phyloP scores from a whole-genome alignment of 2,888 invertebrate species.

The Tubulanus polymorphus region DNA sequence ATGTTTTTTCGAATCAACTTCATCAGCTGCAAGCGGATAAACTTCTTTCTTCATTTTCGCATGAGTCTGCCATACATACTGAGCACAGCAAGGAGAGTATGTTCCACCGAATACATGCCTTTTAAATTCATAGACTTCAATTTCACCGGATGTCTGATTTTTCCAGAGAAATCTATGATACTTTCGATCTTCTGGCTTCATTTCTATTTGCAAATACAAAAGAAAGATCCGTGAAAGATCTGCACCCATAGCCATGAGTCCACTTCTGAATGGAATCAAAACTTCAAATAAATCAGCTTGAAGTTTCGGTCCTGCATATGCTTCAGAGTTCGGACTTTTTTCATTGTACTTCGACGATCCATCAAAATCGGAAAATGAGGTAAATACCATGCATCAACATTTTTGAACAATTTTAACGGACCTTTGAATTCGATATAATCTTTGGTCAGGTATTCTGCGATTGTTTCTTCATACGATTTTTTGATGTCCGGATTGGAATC shows the following conservation, averaged over 20 bases:
- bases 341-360: constrained; percentile 7
- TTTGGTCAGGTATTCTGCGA: no score
- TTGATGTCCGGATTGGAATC: no score
- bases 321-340: constrained; percentile 2
- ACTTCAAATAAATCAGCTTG: constrained; percentile 7
- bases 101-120: constrained; percentile 10
- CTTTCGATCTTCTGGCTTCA: constrained; percentile 4
- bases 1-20: constrained; percentile 4
- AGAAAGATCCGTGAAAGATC: constrained; percentile 13
- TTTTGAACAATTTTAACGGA: neutral
- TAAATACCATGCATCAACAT: constrained; percentile 5
- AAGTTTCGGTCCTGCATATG: constrained; percentile 9
- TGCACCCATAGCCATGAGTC: constrained; percentile 2
- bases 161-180: constrained; percentile 14
- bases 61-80: constrained; percentile 8
- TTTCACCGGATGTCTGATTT: neutral
- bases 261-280: constrained; percentile 4
- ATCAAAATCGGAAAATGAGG: constrained; percentile 11
- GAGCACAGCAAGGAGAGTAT: constrained; percentile 7
- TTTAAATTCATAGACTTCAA: constrained; percentile 9
- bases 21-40: constrained; percentile 10
- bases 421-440: constrained; percentile 8
- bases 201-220: constrained; percentile 12
- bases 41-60: constrained; percentile 1
- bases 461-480: no score